phyloP scores from a whole-genome alignment of 35 echinoderm and acorn worm species.

The Nesometra sesokonis region DNA sequence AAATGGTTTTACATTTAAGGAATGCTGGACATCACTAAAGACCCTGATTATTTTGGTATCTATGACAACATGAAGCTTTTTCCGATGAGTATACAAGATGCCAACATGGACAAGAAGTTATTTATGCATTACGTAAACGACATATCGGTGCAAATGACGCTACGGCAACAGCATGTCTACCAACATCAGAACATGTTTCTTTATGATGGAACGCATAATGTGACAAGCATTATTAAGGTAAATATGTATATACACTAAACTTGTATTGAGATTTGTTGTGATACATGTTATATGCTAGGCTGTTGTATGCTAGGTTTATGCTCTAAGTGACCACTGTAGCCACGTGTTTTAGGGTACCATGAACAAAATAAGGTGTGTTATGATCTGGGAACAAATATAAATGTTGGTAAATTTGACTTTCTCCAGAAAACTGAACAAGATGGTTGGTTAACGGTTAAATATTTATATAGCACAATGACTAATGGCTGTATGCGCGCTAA shows the following conservation, averaged over 20 bases:
- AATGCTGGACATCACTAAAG: slow-evolving; percentile 87
- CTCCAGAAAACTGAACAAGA: too few species aligned
- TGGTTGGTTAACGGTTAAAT: too few species aligned
- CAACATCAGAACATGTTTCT: slow-evolving; percentile 71
- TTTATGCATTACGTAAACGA: slow-evolving; percentile 73
- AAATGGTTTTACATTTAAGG: slow-evolving; percentile 14
- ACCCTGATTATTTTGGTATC: slow-evolving; percentile 59
- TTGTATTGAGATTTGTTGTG: too few species aligned
- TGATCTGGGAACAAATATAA: too few species aligned
- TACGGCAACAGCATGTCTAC: slow-evolving; percentile 31
- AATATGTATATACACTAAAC: not conserved
- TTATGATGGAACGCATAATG: slow-evolving; percentile 49
- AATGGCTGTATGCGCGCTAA: too few species aligned
- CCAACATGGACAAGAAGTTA: slow-evolving; percentile 58
- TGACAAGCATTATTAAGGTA: slow-evolving; percentile 29
- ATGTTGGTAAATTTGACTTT: too few species aligned
- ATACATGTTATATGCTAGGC: too few species aligned
- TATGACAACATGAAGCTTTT: slow-evolving; percentile 92
- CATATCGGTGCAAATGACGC: slow-evolving; percentile 56
- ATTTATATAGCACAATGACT: too few species aligned
- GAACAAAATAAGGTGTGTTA: too few species aligned
- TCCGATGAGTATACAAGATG: slow-evolving; percentile 81
- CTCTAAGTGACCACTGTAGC: too few species aligned
- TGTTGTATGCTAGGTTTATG: too few species aligned
- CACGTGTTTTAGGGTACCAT: too few species aligned